Base-by-base conservation (phyloP, 2,888 invertebrate genomes). In the Crossocerus cetratus region DNA sequence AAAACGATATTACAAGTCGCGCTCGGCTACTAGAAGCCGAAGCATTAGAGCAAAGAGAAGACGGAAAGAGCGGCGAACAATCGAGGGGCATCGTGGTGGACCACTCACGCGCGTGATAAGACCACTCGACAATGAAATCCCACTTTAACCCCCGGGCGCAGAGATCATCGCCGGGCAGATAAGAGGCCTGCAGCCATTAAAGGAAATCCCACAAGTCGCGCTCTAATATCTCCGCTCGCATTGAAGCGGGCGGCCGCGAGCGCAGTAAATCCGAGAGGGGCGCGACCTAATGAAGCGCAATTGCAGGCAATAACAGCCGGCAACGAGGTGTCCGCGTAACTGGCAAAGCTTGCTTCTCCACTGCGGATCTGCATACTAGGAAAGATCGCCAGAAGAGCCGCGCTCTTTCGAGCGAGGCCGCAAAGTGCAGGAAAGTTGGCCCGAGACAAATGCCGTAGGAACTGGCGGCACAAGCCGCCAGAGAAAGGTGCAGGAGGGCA, bases 391-490 rank as follows among this genome's bases (percentile, higher is more conserved):
- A 43, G 49, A 49, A 49, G 16, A 49, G 49, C 1, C 4, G 4
- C 49, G 49, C 49, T 49, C 8, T 49, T 4, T n/a, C 1, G 5
- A 32, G 32, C 32, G 32, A 3, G 11, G 11, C 11, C 32, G 8
- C 32, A 32, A 32, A 1, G 49, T 49, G 4, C 16, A 49, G 49
- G 49, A 16, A 49, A 16, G 16, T 16, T n/a, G 16, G 43, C 2
- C 14, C 8, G 49, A 49, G 49, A 49, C 16, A 49, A 49, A 49
- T 16, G 14, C n/a, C n/a, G 8, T 32, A 32, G 11, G 32, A 8
- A 77, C 76, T 72, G 69, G 76, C 72, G 77, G 77, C 32, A 32
- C 5, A 11, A 77, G 72, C 72, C 72, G 60, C 54, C 56, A 57
- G 13, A 54, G 65, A 65, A 67, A 75, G 63, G 66, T 67, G 76